These are phyloP conservation scores for Philereme vetulata DNA, from an alignment of 2,888 invertebrate genomes.

Conservation along the genomic window DNA sequence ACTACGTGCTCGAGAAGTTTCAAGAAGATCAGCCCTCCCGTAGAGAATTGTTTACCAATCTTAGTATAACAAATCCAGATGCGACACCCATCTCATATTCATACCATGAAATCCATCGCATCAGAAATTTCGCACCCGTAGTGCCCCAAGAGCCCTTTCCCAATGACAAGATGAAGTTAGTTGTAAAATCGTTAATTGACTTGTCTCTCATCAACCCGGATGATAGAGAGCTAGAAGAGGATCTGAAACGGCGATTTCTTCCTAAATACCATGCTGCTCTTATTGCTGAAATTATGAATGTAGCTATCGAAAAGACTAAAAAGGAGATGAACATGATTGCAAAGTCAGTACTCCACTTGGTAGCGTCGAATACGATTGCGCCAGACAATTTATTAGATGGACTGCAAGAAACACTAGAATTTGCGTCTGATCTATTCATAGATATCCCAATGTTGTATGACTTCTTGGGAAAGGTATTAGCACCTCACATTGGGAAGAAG, in stretches of 20 bases:
- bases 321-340: slow-evolving; percentile 70
- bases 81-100: too few species aligned
- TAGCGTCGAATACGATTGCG: slow-evolving; percentile 75
- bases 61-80: too few species aligned
- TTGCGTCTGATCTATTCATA: slow-evolving; percentile 89
- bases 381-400: slow-evolving; percentile 79
- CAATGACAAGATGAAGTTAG: slow-evolving; percentile 55
- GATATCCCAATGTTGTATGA: slow-evolving; percentile 94
- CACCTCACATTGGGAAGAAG: slow-evolving; percentile 75
- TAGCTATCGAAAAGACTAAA: slow-evolving; percentile 62
- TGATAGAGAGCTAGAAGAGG: slow-evolving; percentile 58
- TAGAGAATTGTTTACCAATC: slow-evolving; percentile 31
- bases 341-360: slow-evolving; percentile 70
- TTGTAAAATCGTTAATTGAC: slow-evolving; percentile 60
- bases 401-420: slow-evolving; percentile 85
- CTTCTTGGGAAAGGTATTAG: slow-evolving; percentile 89
- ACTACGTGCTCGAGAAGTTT: slow-evolving; percentile 65
- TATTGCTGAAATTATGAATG: slow-evolving; percentile 64
- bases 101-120: too few species aligned
- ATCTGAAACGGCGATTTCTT: slow-evolving; percentile 58
- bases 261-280: slow-evolving; percentile 65
- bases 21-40: slow-evolving; percentile 65
- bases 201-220: slow-evolving; percentile 60
- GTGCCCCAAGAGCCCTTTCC: slow-evolving; percentile 61
- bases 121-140: slow-evolving; percentile 47